Evolutionary conservation across 2,797 vertebrate species (phyloP), one percentile per base, ranked within the genome.

Genomic region (Peromyscus eremicus): DNA sequence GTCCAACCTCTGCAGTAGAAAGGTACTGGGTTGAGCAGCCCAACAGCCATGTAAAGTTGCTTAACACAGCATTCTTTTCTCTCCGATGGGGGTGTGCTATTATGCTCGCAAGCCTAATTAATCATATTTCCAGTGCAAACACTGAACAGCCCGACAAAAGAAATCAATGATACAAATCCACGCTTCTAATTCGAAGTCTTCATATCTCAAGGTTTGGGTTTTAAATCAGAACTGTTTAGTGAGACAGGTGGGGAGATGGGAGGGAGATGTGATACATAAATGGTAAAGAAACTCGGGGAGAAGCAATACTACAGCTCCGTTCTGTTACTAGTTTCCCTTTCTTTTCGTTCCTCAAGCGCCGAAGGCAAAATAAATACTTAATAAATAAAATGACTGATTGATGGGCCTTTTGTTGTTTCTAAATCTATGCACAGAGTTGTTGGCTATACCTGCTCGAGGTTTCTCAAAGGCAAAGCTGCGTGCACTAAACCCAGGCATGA

Each of bases 351-450:
- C 55, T 1, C 27, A 21, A 40, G 32, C 62, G 55, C 87, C 46
- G 40, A 86, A 73, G 73, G 16, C 37, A 14, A 95, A 90, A 13
- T 14, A 92, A 95, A 87, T 91, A 76, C 34, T 97, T 93, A 68
- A 25, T 32, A 85, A 84, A 70, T 82, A 82, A 73, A 84, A 71
- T 40, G 89, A 75, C 55, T 40, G 76, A 66, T 43, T 77, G 82
- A 34, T 32, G 32, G 13, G 2, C 23, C 89, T 95, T 91, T 70
- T 77, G 46, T 97, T 94, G 77, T 97, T 97, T 98, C 91, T 70
- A 96, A 57, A 88, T 96, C 68, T 87, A 92, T 81, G 34, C 91
- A 66, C 60, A 91, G 52, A 86, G 70, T 97, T 87, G 32, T 55
- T 43, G 70, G 89, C 37, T n/a, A 1, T 5, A 49, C 34, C n/a